Evolutionary conservation across 2,888 invertebrate species (phyloP).

Genomic region (Eristalis arbustorum): DNA sequence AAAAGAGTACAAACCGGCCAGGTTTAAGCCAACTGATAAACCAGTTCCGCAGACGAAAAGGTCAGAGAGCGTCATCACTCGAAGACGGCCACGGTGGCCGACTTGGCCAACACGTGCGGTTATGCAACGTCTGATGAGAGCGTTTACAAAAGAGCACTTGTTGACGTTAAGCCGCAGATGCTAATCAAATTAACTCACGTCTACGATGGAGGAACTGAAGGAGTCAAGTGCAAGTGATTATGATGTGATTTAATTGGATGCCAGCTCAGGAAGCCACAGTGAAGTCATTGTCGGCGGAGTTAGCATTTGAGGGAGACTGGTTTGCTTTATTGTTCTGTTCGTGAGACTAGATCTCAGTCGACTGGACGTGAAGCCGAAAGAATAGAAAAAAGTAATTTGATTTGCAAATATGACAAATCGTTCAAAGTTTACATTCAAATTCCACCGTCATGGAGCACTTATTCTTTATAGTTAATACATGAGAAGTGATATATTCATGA

Average conservation of each 20-base stretch:
- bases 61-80: neutral
- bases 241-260: neutral
- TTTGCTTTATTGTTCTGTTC: neutral
- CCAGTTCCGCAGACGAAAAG: slow-evolving; percentile 16
- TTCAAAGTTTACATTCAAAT: no score
- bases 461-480: no score
- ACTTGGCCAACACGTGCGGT: neutral
- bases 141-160: neutral
- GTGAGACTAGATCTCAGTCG: no score
- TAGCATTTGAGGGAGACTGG: neutral
- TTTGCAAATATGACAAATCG: no score
- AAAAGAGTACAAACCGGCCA: neutral
- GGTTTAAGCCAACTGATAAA: neutral
- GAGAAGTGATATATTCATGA: no score
- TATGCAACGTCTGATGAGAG: neutral
- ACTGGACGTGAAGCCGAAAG: no score
- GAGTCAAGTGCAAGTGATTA: neutral
- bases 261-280: neutral
- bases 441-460: no score
- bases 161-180: neutral
- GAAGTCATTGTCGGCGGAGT: neutral
- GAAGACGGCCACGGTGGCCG: neutral
- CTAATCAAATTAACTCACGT: neutral
- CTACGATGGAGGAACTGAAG: neutral
- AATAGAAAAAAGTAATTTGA: no score